Evolutionary conservation across 2,113 vertebrate species (phyloP).

Genomic region (Eurystomus gularis): DNA sequence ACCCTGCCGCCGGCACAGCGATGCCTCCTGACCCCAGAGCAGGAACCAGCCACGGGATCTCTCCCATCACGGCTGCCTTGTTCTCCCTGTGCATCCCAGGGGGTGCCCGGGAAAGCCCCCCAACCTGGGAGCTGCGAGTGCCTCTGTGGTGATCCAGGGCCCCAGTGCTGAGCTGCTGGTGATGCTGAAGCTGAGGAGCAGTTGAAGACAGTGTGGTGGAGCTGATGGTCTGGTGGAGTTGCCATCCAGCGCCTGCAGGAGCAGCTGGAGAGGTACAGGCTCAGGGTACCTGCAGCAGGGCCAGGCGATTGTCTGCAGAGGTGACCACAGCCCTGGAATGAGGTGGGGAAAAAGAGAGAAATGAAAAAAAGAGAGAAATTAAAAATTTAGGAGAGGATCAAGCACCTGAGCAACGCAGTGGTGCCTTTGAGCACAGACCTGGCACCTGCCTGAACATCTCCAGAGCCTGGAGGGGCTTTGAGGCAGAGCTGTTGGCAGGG

Average conservation of each 20-base stretch:
- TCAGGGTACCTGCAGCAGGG: not conserved
- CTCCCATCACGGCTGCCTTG: not conserved
- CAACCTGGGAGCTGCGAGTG: accelerated
- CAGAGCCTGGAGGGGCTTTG: not conserved
- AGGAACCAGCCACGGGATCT: accelerated
- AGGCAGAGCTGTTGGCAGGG: not conserved
- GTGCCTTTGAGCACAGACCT: not conserved
- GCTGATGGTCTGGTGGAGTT: accelerated
- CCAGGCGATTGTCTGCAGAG: not conserved
- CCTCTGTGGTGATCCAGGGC: accelerated
- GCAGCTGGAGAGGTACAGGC: not conserved
- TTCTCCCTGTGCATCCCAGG: not conserved
- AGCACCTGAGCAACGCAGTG: accelerated
- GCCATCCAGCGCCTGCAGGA: not conserved
- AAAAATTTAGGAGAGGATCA: not conserved
- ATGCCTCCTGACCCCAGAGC: not conserved
- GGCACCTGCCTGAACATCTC: accelerated
- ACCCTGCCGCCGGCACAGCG: accelerated
- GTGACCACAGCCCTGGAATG: not conserved
- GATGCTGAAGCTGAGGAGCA: accelerated
- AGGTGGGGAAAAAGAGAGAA: not conserved
- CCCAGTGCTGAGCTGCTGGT: not conserved
- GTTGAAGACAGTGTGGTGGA: accelerated
- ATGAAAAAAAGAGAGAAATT: not conserved
- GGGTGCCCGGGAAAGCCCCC: too few relatives aligned